These are phyloP conservation scores for Eupithecia inturbata DNA, from an alignment of 2,888 invertebrate genomes.

Conservation along the genomic window DNA sequence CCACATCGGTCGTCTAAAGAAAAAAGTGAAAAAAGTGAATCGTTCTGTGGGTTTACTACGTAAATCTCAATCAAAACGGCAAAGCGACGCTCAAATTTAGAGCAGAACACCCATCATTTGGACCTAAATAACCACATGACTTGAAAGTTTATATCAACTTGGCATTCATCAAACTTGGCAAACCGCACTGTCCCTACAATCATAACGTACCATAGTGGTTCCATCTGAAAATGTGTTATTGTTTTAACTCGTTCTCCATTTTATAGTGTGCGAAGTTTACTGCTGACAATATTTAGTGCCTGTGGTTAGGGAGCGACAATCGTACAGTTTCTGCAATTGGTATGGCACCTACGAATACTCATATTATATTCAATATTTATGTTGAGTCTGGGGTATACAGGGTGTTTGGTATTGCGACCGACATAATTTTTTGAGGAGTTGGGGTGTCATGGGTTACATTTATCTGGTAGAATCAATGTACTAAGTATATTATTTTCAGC, in stretches of 20 bases:
- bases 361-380: too few relatives aligned
- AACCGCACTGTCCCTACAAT: conserved; percentile 35
- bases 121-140: not conserved
- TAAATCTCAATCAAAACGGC: not conserved
- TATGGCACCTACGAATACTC: conserved; percentile 6
- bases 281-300: conserved; percentile 57
- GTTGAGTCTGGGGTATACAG: too few relatives aligned
- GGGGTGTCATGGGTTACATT: too few relatives aligned
- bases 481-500: too few relatives aligned
- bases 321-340: conserved; percentile 9
- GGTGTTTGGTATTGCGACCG: too few relatives aligned
- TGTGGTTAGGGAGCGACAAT: conserved; percentile 30
- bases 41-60: not conserved
- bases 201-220: conserved; percentile 40
- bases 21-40: too few relatives aligned
- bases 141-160: conserved; percentile 15
- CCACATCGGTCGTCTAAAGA: too few relatives aligned
- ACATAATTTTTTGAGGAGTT: too few relatives aligned
- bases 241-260: conserved; percentile 68
- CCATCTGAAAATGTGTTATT: conserved; percentile 66
- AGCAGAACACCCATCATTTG: not conserved
- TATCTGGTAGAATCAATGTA: too few relatives aligned
- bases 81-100: not conserved
- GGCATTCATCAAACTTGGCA: not conserved
- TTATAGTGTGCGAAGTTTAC: conserved; percentile 56